Conservation (phyloP, 2,888 invertebrate species). For the Tuberolachnus salignus region DNA sequence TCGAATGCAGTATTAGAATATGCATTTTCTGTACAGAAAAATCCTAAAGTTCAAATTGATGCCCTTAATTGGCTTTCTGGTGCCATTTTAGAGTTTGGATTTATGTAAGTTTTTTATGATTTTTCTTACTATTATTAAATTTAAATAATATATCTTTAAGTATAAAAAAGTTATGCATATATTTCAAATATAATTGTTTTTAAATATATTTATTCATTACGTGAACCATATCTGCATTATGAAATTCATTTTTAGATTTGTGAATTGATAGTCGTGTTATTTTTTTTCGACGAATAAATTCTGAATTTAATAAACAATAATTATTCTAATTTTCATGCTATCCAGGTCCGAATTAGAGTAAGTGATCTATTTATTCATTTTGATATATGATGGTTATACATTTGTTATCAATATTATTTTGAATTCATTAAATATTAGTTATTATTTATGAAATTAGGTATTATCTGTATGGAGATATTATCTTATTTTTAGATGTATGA, state of each 20-base stretch:
- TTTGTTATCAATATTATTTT: constrained; percentile 13
- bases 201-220: no score
- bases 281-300: no score
- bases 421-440: constrained; percentile 29
- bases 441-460: neutral
- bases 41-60: constrained; percentile 89
- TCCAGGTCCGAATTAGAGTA: constrained; percentile 50
- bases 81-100: constrained; percentile 86
- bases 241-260: neutral
- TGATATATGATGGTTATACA: constrained; percentile 23
- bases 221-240: no score
- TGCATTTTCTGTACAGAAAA: constrained; percentile 83
- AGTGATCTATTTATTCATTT: constrained; percentile 32
- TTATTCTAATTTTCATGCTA: constrained; percentile 37
- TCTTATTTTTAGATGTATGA: no score
- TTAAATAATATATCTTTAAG: neutral
- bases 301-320: neutral
- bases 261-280: neutral
- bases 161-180: no score
- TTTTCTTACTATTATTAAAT: constrained; percentile 1
- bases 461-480: no score
- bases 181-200: no score
- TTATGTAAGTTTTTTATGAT: constrained; percentile 68
- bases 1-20: constrained; percentile 74
- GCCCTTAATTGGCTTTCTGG: constrained; percentile 79